phyloP scores from a whole-genome alignment of 2,797 vertebrate species.

The Syngnathus rostellatus region DNA sequence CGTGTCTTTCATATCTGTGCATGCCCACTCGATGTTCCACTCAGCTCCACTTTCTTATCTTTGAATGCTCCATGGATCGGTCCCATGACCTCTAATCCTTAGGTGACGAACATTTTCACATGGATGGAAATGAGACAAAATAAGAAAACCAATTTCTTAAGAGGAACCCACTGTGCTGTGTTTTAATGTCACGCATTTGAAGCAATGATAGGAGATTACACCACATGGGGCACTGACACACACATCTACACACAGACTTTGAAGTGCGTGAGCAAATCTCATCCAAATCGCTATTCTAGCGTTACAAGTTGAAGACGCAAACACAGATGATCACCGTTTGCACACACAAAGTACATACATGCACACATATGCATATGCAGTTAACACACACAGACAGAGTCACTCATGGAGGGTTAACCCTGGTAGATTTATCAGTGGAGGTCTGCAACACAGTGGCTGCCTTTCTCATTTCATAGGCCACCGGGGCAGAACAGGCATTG shows the following conservation, averaged over 20 bases:
- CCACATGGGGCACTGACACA: constrained; percentile 33
- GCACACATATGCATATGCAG: constrained; percentile 46
- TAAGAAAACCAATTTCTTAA: constrained; percentile 33
- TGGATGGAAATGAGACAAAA: constrained; percentile 46
- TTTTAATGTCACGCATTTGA: constrained; percentile 76
- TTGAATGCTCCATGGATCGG: constrained; percentile 52
- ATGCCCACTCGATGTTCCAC: constrained; percentile 8
- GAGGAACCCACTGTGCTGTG: constrained; percentile 67
- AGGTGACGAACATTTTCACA: constrained; percentile 42
- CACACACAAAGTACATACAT: constrained; percentile 52
- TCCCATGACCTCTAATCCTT: constrained; percentile 61
- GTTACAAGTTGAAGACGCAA: constrained; percentile 57
- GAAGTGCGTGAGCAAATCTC: constrained; percentile 59
- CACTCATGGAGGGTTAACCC: constrained; percentile 66
- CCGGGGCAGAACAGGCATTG: constrained; percentile 80
- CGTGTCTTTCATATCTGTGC: constrained; percentile 46
- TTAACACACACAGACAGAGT: constrained; percentile 48
- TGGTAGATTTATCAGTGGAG: constrained; percentile 78
- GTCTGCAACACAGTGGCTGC: constrained; percentile 80
- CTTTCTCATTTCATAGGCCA: constrained; percentile 86
- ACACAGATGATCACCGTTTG: constrained; percentile 56
- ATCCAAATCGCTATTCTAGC: constrained; percentile 61
- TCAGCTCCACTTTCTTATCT: constrained; percentile 24
- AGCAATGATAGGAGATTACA: constrained; percentile 58
- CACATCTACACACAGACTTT: constrained; percentile 23